Evolutionary conservation across 2,797 vertebrate genomes (phyloP), one percentile per base, ranked within the genome.

Genomic region (Eremophila alpestris): DNA sequence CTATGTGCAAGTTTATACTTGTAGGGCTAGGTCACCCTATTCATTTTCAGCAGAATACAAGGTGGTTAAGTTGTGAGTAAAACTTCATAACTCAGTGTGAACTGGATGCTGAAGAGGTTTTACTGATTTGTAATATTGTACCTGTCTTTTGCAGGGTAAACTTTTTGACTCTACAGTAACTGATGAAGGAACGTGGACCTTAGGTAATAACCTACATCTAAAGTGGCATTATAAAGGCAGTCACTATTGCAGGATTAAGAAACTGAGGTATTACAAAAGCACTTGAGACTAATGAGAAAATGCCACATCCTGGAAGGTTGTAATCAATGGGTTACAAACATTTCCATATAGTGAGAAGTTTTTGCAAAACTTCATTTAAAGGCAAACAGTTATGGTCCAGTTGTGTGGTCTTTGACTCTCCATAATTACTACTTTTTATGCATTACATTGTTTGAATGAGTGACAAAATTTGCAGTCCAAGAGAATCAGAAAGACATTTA

Each of bases 111-210:
- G 32, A 43, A 22, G 11, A 36, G 27, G 5, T 51, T 76, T 71
- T 45, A 79, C 58, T 87, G 32, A 29, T 76, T 75, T 41, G 26
- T 88, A 78, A 92, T 5, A 5, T 4, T 69, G 17, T 93, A 9
- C 64, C 1, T 92, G 22, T 96, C 70, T 97, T 90, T 97, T 97
- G 73, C 97, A 99, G 99, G 99, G 99, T 34, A 99, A 98, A 92
- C 97, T 99, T 80, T 99, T 99, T 97, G 99, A 98, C 91, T 98
- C 98, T 12, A 99, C 99, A 16, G 96, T 99, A 91, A 98, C 98
- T 40, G 99, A 99, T 89, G 99, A 99, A 95, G 98, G 98, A 51
- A 99, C 99, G 0, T 99, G 99, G 99, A 99, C 99, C 4, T 96
- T 99, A 87, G 99, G 99, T 99, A 97, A 97, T 95, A 64, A 76